Evolutionary conservation across 2,888 invertebrate species (phyloP).

Genomic region (Agrotis clavis): DNA sequence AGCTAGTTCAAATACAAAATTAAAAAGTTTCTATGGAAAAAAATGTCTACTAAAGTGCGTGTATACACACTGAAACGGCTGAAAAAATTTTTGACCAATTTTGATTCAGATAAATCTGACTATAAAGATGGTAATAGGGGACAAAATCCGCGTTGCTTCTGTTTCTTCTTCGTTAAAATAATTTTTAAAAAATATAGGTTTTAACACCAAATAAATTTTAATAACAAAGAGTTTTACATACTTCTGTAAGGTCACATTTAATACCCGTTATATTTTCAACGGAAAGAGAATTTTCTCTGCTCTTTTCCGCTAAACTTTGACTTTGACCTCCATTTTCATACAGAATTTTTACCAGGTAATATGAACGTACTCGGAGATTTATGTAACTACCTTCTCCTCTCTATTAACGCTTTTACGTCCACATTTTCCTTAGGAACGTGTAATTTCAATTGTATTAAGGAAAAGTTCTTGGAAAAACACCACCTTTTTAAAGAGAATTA

Average conservation of each 20-base stretch:
- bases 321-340: constrained; percentile 23
- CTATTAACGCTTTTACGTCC: constrained; percentile 37
- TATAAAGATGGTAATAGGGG: too few species aligned
- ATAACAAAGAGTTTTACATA: neutral
- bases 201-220: neutral
- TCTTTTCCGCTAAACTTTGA: neutral
- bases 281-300: neutral
- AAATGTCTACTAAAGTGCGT: too few species aligned
- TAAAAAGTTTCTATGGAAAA: too few species aligned
- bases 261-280: neutral
- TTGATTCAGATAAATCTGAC: too few species aligned
- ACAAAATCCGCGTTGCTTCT: too few species aligned
- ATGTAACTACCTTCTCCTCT: constrained; percentile 48
- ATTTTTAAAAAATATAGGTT: too few species aligned
- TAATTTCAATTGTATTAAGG: constrained; percentile 47
- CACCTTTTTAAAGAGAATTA: neutral
- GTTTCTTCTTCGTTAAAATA: too few species aligned
- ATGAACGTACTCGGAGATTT: constrained; percentile 50
- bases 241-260: neutral
- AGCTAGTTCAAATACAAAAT: too few species aligned
- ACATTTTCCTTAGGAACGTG: constrained; percentile 44
- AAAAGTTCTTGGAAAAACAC: constrained; percentile 34
- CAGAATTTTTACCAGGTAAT: constrained; percentile 28
- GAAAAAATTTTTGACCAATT: too few species aligned
- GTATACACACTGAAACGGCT: too few species aligned